Base-by-base conservation (phyloP, 2,888 invertebrate species). In the Hirtodrosophila duncani region DNA sequence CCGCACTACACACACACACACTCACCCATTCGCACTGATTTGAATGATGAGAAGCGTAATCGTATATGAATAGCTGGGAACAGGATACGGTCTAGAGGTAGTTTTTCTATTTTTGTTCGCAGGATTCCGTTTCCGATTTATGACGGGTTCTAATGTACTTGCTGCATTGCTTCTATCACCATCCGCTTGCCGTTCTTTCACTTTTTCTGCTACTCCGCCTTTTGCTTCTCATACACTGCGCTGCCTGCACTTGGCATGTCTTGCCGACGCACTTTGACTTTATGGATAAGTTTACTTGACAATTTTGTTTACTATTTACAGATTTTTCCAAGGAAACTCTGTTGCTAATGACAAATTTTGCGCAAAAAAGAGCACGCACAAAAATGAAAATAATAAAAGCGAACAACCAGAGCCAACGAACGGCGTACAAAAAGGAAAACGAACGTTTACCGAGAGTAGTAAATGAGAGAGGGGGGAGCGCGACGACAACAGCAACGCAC, bases 261-360 rank as follows among this genome's bases (percentile, higher is more conserved):
- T 10, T 51, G 29, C 24, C 39, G 16, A 23, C 21, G 53, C 36
- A 44, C 44, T 41, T 29, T 16, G 50, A 52, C 23, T 41, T 52
- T 30, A 24, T 48, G 45, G 50, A 43, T 61, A 51, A 44, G 53
- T 67, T 67, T 30, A 75, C 80, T 81, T 53, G 44, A 64, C 48
- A 75, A 75, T 74, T 75, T 75, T 79, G 80, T 75, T 81, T 81
- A 67, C 75, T 81, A 72, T 72, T 72, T 74, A 72, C 72, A 81
- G 79, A 56, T 77, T 71, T 72, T 71, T 80, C 82, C 81, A 71
- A 75, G 81, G 62, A 80, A 80, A 75, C 80, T 64, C 60, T 67
- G 77, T 75, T 75, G 81, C 74, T 81, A 74, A 38, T 60, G 24
- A 48, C 29, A 38, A 56, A 72, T 72, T 74, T 66, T 63, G 66